These are phyloP conservation scores for Bucco capensis DNA, from an alignment of 2,113 vertebrate species.

Conservation along the genomic window DNA sequence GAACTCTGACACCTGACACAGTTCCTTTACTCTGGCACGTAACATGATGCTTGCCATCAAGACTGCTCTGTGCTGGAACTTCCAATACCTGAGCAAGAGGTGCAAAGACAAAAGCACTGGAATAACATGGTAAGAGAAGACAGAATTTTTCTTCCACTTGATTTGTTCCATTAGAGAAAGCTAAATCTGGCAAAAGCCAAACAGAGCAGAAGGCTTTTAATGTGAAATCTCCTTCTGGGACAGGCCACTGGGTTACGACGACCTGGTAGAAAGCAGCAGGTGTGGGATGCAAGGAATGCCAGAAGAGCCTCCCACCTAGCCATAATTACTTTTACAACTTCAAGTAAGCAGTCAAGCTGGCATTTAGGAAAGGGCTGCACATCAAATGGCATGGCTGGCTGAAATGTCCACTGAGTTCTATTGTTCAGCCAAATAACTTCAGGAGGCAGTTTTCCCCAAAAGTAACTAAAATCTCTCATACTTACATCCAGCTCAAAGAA, in stretches of 20 bases:
- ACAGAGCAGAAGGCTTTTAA: neutral
- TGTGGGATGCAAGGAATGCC: neutral
- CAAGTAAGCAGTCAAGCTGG: neutral
- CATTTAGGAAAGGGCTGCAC: neutral
- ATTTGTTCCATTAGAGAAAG: neutral
- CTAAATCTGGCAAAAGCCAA: neutral
- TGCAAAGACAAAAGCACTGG: neutral
- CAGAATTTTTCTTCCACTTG: neutral
- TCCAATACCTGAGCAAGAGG: neutral
- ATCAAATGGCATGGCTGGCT: neutral
- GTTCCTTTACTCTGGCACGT: neutral
- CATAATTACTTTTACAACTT: neutral
- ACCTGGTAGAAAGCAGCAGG: neutral
- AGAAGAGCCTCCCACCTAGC: neutral
- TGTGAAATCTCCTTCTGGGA: neutral
- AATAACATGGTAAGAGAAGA: neutral
- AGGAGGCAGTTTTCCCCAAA: neutral
- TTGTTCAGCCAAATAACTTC: neutral
- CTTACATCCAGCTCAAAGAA: slow-evolving; percentile 99
- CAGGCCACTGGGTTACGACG: neutral
- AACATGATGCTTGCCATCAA: neutral
- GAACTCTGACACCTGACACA: neutral
- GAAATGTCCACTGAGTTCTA: neutral
- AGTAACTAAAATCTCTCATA: neutral
- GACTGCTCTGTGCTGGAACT: neutral